A percentile compares a stretch with the other conserved stretches of the same genome.
Conservation (phyloP, 2,113 vertebrate species). For the Pipra filicauda region DNA sequence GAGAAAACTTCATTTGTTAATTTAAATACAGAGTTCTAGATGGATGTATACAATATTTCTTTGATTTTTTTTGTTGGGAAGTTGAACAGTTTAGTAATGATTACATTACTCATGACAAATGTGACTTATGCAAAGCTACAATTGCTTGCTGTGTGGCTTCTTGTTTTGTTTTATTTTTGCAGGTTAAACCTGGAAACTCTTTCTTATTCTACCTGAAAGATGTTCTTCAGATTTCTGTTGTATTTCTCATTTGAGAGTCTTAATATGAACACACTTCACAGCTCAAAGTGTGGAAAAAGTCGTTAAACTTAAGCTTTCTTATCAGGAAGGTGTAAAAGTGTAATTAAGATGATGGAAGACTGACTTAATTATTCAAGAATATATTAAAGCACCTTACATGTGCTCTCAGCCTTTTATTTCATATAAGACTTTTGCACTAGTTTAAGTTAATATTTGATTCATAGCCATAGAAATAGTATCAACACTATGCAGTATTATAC, state of each 20-base stretch:
- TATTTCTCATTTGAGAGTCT: constrained; percentile 75
- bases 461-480: not conserved
- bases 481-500: not conserved
- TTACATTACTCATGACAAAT: not conserved
- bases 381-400: constrained; percentile 62
- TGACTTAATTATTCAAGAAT: constrained; percentile 78
- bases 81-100: not conserved
- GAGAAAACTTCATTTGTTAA: not conserved
- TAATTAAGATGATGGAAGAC: constrained; percentile 83
- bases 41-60: not conserved
- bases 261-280: constrained; percentile 70
- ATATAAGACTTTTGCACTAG: not conserved
- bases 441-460: not conserved
- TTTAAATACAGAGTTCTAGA: not conserved
- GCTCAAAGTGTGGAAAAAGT: constrained; percentile 76
- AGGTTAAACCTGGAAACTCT: constrained; percentile 69
- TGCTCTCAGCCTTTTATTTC: constrained; percentile 30
- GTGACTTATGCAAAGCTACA: constrained; percentile 39
- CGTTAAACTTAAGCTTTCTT: constrained; percentile 80
- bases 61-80: not conserved
- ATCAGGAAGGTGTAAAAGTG: constrained; percentile 86
- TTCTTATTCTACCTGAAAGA: constrained; percentile 65
- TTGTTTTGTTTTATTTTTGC: constrained; percentile 22
- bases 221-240: constrained; percentile 74
- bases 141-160: not conserved